Evolutionary conservation across 2,797 vertebrate species (phyloP).

Genomic region (Gallinago solitaria): DNA sequence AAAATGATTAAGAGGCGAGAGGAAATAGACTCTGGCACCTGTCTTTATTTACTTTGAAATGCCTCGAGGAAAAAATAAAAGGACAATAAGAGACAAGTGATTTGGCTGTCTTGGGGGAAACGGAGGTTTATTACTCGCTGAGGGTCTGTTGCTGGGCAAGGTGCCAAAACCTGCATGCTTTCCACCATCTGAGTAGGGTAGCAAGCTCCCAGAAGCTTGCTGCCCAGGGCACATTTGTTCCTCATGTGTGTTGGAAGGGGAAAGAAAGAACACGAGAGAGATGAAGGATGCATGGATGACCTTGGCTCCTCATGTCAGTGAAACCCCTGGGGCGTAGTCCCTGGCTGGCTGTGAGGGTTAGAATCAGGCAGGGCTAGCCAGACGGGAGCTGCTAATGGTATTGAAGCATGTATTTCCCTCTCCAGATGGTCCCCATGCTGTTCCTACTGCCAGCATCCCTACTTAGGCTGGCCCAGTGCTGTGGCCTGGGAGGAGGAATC

Average conservation of each 20-base stretch:
- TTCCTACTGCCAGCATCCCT: background rate
- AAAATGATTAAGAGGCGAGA: background rate
- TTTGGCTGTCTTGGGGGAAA: background rate
- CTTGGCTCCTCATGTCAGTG: background rate
- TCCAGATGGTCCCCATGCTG: background rate
- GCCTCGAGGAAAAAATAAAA: background rate
- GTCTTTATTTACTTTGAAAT: constrained; percentile 19
- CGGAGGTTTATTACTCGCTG: background rate
- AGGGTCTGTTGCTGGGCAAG: background rate
- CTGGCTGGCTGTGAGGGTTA: background rate
- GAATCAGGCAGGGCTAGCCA: background rate
- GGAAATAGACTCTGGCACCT: background rate
- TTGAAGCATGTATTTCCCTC: background rate
- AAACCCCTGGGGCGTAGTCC: background rate
- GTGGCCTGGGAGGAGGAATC: background rate
- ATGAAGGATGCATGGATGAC: background rate
- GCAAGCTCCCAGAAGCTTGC: background rate
- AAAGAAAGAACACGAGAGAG: background rate
- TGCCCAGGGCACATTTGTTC: background rate
- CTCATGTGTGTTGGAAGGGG: background rate
- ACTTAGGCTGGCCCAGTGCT: background rate
- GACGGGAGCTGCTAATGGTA: background rate
- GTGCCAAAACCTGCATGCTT: background rate
- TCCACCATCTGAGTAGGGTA: background rate
- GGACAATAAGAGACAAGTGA: background rate